Conservation (phyloP, 2,888 invertebrate species). For the Calameuta pallipes region DNA sequence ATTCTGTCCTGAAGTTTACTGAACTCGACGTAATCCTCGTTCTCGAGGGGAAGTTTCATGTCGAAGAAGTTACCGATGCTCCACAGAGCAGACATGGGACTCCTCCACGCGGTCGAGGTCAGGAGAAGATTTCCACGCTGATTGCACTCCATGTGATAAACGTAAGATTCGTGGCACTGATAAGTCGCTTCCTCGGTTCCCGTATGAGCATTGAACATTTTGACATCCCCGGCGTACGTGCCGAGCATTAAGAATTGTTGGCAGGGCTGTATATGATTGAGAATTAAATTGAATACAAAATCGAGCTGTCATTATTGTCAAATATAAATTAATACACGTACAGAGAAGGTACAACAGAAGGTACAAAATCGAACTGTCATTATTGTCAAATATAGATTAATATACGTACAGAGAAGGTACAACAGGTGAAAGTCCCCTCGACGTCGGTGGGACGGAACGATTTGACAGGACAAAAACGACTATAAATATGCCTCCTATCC, state of each 20-base stretch:
- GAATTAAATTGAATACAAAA: background rate
- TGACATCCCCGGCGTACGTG: conserved; percentile 90
- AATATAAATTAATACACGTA: conserved; percentile 35
- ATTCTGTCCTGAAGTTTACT: conserved; percentile 89
- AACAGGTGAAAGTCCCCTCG: conserved; percentile 81
- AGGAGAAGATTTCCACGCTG: conserved; percentile 82
- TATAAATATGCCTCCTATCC: conserved; percentile 87
- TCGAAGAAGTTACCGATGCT: conserved; percentile 69
- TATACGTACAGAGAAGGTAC: conserved; percentile 70
- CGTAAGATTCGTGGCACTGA: conserved; percentile 87
- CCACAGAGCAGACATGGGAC: conserved; percentile 87
- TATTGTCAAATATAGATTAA: background rate
- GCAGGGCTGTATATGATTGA: conserved; percentile 65
- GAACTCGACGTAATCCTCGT: conserved; percentile 93
- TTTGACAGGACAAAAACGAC: conserved; percentile 81
- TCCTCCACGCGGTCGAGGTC: conserved; percentile 87
- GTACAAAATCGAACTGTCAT: background rate
- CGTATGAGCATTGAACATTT: conserved; percentile 86
- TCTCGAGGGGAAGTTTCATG: conserved; percentile 73
- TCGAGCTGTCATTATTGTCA: background rate
- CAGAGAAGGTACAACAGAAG: conserved; percentile 74
- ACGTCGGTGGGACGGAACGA: conserved; percentile 78
- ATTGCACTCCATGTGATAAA: conserved; percentile 80
- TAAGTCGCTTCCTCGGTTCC: conserved; percentile 84
- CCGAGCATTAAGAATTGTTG: conserved; percentile 83